Conservation (phyloP, 2,113 vertebrate genomes). For the Aphelocoma coerulescens region DNA sequence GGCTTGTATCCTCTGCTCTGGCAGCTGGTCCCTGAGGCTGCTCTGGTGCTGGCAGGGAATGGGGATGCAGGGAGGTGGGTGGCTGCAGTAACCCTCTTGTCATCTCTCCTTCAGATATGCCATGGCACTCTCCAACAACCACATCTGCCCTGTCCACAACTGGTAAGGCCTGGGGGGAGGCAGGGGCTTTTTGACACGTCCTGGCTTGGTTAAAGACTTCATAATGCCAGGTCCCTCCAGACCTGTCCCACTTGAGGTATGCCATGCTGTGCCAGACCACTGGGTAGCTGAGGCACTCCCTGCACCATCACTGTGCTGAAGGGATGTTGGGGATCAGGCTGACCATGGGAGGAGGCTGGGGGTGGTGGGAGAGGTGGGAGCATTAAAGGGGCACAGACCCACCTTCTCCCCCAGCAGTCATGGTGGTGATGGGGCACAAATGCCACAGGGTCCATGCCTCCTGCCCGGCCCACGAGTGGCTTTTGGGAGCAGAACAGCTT, state of each 20-base stretch:
- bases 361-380: background rate
- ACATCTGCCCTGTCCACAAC: conserved; percentile 88
- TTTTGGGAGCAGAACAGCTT: background rate
- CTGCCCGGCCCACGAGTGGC: fast-evolving
- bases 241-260: background rate
- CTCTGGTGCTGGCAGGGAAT: background rate
- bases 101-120: conserved; percentile 76
- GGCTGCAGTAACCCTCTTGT: background rate
- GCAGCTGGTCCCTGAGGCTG: background rate
- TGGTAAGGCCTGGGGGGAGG: conserved; percentile 68
- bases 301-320: fast-evolving
- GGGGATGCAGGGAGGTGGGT: fast-evolving
- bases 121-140: conserved; percentile 90
- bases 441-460: fast-evolving
- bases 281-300: background rate
- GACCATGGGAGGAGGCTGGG: background rate
- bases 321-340: background rate
- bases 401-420: background rate
- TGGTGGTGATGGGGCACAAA: background rate
- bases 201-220: background rate
- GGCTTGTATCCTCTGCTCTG: background rate
- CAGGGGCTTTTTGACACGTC: background rate
- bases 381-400: background rate
- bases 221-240: background rate
- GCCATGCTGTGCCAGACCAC: background rate